Percentiles rank a stretch among this genome's conserved stretches.
Evolutionary conservation across 1,140 invertebrate species (phyloP).

Genomic region (Meloidogyne floridensis): DNA sequence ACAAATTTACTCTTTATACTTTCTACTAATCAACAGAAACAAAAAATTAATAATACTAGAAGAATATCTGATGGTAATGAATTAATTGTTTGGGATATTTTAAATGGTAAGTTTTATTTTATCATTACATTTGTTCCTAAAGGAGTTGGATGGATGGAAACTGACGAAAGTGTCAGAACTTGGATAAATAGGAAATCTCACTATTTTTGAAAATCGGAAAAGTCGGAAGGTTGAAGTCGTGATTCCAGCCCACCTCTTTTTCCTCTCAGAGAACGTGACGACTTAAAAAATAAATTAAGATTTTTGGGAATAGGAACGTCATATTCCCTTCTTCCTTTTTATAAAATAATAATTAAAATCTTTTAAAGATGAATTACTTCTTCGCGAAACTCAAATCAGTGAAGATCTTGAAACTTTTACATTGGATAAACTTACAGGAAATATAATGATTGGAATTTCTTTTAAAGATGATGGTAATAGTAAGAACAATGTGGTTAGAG

Average conservation of each 20-base stretch:
- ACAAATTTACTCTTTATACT: background rate
- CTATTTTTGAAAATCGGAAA: too few relatives aligned
- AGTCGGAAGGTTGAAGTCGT: too few relatives aligned
- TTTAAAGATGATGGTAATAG: background rate
- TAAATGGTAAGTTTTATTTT: background rate
- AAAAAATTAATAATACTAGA: background rate
- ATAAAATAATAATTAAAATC: background rate
- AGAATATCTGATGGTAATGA: background rate
- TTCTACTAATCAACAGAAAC: background rate
- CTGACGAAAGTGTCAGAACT: too few relatives aligned
- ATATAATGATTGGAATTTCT: background rate
- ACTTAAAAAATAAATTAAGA: too few relatives aligned
- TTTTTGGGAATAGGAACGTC: too few relatives aligned
- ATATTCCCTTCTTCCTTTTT: too few relatives aligned
- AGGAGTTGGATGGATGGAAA: too few relatives aligned
- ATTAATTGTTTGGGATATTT: conserved; percentile 9
- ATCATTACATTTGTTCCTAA: too few relatives aligned
- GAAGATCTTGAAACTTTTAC: background rate
- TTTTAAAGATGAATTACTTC: background rate
- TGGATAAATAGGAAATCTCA: too few relatives aligned
- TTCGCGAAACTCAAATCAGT: background rate
- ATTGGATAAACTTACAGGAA: background rate
- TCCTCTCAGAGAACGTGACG: too few relatives aligned
- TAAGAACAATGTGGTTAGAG: background rate
- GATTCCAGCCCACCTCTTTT: too few relatives aligned